Evolutionary conservation across 2,888 invertebrate genomes (phyloP), one percentile per base, ranked within the genome.

Genomic region (Macaria notata): DNA sequence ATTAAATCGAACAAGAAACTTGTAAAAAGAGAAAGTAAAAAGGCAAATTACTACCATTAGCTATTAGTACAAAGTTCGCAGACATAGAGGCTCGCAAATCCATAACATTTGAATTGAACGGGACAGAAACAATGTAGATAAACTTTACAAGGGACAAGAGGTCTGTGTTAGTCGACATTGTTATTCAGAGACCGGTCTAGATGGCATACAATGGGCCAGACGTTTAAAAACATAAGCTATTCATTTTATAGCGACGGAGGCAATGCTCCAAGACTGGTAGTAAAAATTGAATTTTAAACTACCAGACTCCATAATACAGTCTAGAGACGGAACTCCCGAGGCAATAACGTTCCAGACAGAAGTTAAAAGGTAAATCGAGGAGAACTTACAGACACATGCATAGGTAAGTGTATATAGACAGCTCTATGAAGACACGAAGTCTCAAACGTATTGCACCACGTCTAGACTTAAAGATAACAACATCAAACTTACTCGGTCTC

Each of bases 401-500:
- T 19, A 19, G 19, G 19, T 19, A 19, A 19, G 19, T 19, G 19
- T 19, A 19, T 19, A 19, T 19, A 19, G 19, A 19, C 1, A 19
- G 19, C 19, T 19, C 19, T 19, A 19, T 19, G 19, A 19, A 19
- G 19, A 8, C 38, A 38, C 8, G 38, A 38, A 8, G 8, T 38
- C 6, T 0, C 8, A 7, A 7, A 8, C 8, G 1, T 8, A 38
- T 5, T 38, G 8, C 38, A 38, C 19, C 75, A 74, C 54, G 83
- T 83, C 83, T 83, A 84, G 83, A 83, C 80, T 66, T 61, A 55
- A 62, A 61, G 62, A 63, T 62, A 65, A 63, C 63, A 65, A 64
- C 19, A 19, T 19, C 19, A 19, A 19, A 19, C 19, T 19, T 19
- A 19, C 19, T 19, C 19, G 19, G 19, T 19, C 19, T 2, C n/a